A percentile compares a stretch with the other conserved stretches of the same genome.
Conservation (phyloP, 2,113 vertebrate genomes). For the Eretmochelys imbricata region DNA sequence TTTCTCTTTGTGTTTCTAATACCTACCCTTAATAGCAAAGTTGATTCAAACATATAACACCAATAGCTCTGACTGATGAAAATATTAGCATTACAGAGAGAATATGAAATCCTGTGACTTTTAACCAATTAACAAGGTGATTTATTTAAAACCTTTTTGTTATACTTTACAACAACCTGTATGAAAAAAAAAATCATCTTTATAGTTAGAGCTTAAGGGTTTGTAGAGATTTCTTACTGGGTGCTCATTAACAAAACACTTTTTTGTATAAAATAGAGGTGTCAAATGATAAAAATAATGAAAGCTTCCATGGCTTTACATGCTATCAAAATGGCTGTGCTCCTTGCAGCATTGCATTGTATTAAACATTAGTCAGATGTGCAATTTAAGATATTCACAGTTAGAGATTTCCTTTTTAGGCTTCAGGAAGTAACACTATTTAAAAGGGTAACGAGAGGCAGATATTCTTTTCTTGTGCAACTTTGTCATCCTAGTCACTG, state of each 20-base stretch:
- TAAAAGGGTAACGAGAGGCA: background rate
- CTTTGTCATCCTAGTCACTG: background rate
- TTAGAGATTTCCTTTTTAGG: background rate
- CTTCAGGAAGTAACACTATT: background rate
- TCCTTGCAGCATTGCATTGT: background rate
- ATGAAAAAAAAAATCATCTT: background rate
- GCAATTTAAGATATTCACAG: background rate
- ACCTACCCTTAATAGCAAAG: slow-evolving; percentile 27
- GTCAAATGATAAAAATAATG: background rate
- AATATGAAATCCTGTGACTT: background rate
- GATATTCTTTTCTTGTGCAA: background rate
- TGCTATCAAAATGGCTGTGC: background rate
- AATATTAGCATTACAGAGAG: slow-evolving; percentile 30
- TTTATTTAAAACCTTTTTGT: slow-evolving; percentile 28
- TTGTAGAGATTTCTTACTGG: background rate
- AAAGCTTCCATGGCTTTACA: background rate
- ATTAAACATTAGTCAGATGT: background rate
- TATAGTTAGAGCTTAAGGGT: background rate
- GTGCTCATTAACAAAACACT: background rate
- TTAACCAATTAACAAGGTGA: slow-evolving; percentile 12
- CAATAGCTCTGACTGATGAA: slow-evolving; percentile 4
- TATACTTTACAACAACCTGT: background rate
- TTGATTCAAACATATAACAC: slow-evolving; percentile 43
- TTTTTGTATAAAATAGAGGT: background rate
- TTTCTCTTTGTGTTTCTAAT: slow-evolving; percentile 40